These are phyloP conservation scores for Galerucella calmariensis DNA, from an alignment of 2,888 invertebrate genomes.

Conservation along the genomic window DNA sequence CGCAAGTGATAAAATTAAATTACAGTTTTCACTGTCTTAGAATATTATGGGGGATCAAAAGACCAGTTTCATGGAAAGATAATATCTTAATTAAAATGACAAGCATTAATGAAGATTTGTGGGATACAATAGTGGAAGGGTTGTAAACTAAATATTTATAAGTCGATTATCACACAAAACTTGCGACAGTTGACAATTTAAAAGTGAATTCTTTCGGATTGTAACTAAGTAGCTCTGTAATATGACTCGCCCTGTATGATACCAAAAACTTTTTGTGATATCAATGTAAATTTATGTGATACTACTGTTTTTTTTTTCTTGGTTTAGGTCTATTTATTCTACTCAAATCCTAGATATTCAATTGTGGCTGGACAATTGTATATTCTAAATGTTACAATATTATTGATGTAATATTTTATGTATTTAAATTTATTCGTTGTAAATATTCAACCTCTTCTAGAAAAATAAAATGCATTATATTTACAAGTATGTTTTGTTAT, in stretches of 20 bases:
- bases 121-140: too few species aligned
- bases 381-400: slow-evolving; percentile 1
- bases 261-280: slow-evolving; percentile 17
- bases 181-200: too few species aligned
- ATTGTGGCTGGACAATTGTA: slow-evolving; percentile 43
- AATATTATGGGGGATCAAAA: background rate
- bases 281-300: slow-evolving; percentile 24
- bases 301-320: slow-evolving; percentile 1
- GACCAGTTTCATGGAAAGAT: background rate
- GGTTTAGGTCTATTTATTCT: slow-evolving; percentile 27
- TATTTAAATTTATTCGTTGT: slow-evolving; percentile 39
- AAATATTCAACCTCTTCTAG: slow-evolving; percentile 41
- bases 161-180: too few species aligned
- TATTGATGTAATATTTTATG: slow-evolving; percentile 37
- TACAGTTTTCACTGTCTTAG: too few species aligned
- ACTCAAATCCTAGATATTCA: slow-evolving; percentile 15
- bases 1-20: background rate
- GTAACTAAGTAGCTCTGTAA: too few species aligned
- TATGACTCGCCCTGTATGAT: slow-evolving; percentile 11
- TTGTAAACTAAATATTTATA: too few species aligned
- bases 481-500: slow-evolving; percentile 27
- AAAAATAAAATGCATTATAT: slow-evolving; percentile 40
- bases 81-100: too few species aligned
- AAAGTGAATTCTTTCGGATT: too few species aligned
- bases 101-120: too few species aligned